These are phyloP conservation scores for Trachops cirrhosus DNA, from an alignment of 2,797 vertebrate species.

Conservation along the genomic window DNA sequence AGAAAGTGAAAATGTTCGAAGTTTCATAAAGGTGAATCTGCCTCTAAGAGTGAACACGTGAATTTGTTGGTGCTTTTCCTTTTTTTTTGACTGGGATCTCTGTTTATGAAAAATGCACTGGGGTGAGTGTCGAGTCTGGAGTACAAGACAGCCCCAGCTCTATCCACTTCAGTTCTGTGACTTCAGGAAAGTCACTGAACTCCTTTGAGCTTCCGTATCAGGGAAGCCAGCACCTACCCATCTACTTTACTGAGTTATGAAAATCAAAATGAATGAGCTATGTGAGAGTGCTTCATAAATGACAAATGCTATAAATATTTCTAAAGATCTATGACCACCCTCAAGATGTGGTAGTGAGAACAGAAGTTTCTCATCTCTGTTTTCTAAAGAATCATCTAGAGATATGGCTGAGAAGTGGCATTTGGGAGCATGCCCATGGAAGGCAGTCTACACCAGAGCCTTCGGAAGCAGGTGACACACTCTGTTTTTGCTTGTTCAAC, in stretches of 20 bases:
- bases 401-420: background rate
- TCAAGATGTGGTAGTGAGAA: background rate
- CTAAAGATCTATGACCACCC: background rate
- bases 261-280: background rate
- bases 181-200: background rate
- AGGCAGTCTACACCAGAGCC: background rate
- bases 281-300: background rate
- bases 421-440: background rate
- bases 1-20: background rate
- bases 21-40: background rate
- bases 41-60: background rate
- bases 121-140: background rate
- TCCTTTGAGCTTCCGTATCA: background rate
- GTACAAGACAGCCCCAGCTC: background rate
- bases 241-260: background rate
- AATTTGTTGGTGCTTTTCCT: background rate
- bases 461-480: background rate
- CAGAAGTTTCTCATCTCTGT: background rate
- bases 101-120: background rate
- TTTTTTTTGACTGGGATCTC: background rate
- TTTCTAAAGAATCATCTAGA: background rate
- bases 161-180: background rate
- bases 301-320: background rate
- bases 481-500: accelerated
- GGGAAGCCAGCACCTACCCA: background rate